These are phyloP conservation scores for Threskiornis aethiopicus DNA, from an alignment of 2,797 vertebrate genomes.

Conservation along the genomic window DNA sequence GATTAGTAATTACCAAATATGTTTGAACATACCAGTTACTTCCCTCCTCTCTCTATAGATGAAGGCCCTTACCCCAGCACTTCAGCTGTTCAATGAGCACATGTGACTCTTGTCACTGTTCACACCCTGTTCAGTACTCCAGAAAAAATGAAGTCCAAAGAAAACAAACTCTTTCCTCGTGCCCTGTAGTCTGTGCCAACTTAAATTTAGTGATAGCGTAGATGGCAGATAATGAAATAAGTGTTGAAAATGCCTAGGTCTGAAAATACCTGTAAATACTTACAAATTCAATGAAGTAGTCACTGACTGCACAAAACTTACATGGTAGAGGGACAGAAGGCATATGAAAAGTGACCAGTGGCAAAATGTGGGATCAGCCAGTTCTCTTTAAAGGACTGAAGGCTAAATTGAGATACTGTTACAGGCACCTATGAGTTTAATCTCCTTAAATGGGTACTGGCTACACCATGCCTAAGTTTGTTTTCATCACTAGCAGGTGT, in stretches of 20 bases:
- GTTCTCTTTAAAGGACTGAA: not conserved
- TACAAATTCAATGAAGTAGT: not conserved
- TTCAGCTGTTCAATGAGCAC: not conserved
- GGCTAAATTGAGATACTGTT: not conserved
- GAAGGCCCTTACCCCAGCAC: not conserved
- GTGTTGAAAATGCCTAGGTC: not conserved
- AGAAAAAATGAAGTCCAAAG: not conserved
- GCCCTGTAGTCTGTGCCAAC: not conserved
- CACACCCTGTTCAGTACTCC: not conserved
- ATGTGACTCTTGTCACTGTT: not conserved
- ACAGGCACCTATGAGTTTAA: fast-evolving
- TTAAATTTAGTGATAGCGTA: not conserved
- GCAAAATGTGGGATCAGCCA: not conserved
- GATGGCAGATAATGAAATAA: not conserved
- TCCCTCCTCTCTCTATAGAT: not conserved
- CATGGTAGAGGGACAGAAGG: not conserved
- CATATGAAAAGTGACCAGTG: not conserved
- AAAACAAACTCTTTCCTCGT: not conserved
- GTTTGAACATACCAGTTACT: not conserved
- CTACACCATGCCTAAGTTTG: not conserved
- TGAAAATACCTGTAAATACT: not conserved
- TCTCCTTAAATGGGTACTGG: not conserved
- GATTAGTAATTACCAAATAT: not conserved
- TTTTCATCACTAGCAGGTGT: not conserved
- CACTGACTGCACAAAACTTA: not conserved